Evolutionary conservation across 2,888 invertebrate genomes (phyloP).

Genomic region (Lamellibrachia columna): DNA sequence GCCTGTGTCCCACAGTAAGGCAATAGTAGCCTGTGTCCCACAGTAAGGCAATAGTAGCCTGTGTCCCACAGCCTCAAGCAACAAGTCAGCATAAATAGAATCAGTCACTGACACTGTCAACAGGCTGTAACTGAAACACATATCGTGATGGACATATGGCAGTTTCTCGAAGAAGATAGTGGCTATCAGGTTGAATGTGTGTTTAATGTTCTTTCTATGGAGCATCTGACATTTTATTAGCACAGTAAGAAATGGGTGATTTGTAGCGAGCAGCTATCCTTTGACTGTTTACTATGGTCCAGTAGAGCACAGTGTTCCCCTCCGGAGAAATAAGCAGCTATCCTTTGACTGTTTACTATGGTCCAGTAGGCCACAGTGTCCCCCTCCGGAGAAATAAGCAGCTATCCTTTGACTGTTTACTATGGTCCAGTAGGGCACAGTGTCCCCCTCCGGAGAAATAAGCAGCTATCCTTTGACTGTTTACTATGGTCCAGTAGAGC

Average conservation of each 20-base stretch:
- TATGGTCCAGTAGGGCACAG: neutral
- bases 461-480: neutral
- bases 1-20: too few species aligned
- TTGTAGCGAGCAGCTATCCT: neutral
- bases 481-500: neutral
- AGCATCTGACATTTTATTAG: neutral
- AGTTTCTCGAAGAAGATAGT: neutral
- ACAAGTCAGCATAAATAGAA: neutral
- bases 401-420: neutral
- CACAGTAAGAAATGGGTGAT: neutral
- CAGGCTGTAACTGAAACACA: neutral
- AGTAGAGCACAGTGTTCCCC: too few species aligned
- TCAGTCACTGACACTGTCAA: neutral
- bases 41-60: too few species aligned
- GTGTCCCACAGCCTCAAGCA: neutral
- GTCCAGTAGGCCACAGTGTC: too few species aligned
- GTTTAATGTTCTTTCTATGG: neutral
- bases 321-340: too few species aligned
- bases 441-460: too few species aligned
- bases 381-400: too few species aligned
- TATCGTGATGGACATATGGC: neutral
- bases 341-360: neutral
- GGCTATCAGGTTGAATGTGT: neutral
- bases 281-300: neutral
- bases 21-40: too few species aligned